phyloP scores from a whole-genome alignment of 1,140 invertebrate genomes.

The Maniola jurtina region DNA sequence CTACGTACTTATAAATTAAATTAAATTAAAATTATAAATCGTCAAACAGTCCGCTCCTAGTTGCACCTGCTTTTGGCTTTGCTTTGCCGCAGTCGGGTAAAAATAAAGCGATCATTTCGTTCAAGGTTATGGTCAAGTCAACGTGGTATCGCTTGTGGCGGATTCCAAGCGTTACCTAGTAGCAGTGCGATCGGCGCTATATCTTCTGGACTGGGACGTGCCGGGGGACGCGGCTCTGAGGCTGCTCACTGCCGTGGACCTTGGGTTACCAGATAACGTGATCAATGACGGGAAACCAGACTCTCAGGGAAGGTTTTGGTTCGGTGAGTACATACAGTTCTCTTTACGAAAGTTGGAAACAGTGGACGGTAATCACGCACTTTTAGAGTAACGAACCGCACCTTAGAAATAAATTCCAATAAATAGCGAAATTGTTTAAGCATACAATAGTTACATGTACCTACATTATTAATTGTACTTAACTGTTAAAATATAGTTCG shows the following conservation, averaged over 20 bases:
- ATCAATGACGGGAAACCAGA: conserved; percentile 64
- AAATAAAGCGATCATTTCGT: neutral
- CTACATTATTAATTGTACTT: too few relatives aligned
- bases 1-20: too few relatives aligned
- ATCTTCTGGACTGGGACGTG: conserved; percentile 53
- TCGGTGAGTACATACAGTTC: conserved; percentile 37
- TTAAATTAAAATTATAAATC: too few relatives aligned
- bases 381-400: too few relatives aligned
- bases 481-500: too few relatives aligned
- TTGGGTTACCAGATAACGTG: conserved; percentile 54
- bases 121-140: conserved; percentile 59
- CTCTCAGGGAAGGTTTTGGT: conserved; percentile 53
- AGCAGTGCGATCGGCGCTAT: conserved; percentile 49
- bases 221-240: conserved; percentile 48
- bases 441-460: too few relatives aligned
- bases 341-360: neutral
- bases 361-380: too few relatives aligned
- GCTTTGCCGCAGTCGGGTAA: neutral
- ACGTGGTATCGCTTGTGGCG: conserved; percentile 49
- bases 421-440: too few relatives aligned
- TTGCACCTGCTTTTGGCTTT: too few relatives aligned
- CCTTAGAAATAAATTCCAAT: too few relatives aligned
- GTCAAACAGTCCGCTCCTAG: too few relatives aligned
- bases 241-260: conserved; percentile 48
- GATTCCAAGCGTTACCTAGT: conserved; percentile 46